These are phyloP conservation scores for Patella pellucida DNA, from an alignment of 2,888 invertebrate species.

Conservation along the genomic window DNA sequence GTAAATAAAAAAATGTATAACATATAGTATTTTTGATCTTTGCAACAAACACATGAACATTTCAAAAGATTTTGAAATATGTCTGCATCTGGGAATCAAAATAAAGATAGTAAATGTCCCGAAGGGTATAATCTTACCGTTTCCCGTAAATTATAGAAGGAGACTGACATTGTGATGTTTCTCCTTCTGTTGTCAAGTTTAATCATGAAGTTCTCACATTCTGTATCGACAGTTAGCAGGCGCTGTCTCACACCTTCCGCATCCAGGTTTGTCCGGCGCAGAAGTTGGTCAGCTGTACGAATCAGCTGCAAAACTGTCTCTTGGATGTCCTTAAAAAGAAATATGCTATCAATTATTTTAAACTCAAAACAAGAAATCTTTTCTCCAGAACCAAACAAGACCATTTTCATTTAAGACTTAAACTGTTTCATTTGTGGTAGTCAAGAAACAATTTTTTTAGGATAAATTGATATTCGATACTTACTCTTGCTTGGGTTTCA, in stretches of 20 bases:
- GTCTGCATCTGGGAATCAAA: no score
- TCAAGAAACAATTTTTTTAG: no score
- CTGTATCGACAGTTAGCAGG: slow-evolving; percentile 65
- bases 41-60: no score
- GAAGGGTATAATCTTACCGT: slow-evolving; percentile 73
- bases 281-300: slow-evolving; percentile 83
- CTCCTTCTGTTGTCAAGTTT: slow-evolving; percentile 80
- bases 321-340: slow-evolving; percentile 76
- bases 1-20: no score
- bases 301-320: slow-evolving; percentile 84
- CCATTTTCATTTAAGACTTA: no score
- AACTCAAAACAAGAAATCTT: no score
- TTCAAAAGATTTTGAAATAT: no score
- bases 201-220: slow-evolving; percentile 77
- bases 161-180: slow-evolving; percentile 78
- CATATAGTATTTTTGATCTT: no score
- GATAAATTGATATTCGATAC: slow-evolving; percentile 23
- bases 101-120: no score
- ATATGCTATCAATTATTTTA: not conserved
- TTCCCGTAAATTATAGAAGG: slow-evolving; percentile 81
- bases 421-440: no score
- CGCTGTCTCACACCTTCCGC: slow-evolving; percentile 66
- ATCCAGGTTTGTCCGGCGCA: slow-evolving; percentile 79
- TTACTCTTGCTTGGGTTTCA: slow-evolving; percentile 80
- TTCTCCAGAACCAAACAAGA: no score